phyloP scores from a whole-genome alignment of 1,140 invertebrate genomes.

The Solenopsis fugax region DNA sequence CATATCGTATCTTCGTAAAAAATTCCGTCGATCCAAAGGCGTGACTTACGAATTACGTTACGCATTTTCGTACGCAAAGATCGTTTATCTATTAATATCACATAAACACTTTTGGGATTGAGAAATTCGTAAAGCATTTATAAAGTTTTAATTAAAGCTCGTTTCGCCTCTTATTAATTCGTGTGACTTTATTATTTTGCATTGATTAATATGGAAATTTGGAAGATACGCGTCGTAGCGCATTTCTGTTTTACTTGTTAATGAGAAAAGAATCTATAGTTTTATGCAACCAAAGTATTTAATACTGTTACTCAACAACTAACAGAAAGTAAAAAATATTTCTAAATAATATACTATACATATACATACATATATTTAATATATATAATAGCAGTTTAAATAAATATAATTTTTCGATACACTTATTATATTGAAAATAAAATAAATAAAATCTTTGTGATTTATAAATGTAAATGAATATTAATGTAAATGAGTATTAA shows the following conservation, averaged over 20 bases:
- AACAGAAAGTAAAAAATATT: background rate
- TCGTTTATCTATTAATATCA: background rate
- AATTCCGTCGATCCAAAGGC: conserved; percentile 9
- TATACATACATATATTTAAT: no score
- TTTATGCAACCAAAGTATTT: background rate
- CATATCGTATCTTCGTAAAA: conserved; percentile 43
- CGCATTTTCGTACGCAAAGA: background rate
- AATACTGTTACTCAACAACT: background rate
- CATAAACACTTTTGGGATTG: background rate
- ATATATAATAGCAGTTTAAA: no score
- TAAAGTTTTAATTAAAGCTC: background rate
- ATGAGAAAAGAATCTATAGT: no score
- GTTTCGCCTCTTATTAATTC: background rate
- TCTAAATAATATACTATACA: background rate
- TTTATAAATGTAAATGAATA: no score
- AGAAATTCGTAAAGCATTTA: background rate
- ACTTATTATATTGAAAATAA: no score
- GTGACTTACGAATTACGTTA: conserved; percentile 22
- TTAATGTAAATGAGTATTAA: no score
- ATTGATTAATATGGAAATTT: conserved; percentile 3
- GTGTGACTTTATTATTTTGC: background rate
- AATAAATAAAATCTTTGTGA: no score
- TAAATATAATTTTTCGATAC: no score
- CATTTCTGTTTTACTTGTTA: background rate
- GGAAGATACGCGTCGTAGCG: background rate